Evolutionary conservation across 1,140 invertebrate species (phyloP), one percentile per base, ranked within the genome.

Genomic region (Anoplolepis gracilipes): DNA sequence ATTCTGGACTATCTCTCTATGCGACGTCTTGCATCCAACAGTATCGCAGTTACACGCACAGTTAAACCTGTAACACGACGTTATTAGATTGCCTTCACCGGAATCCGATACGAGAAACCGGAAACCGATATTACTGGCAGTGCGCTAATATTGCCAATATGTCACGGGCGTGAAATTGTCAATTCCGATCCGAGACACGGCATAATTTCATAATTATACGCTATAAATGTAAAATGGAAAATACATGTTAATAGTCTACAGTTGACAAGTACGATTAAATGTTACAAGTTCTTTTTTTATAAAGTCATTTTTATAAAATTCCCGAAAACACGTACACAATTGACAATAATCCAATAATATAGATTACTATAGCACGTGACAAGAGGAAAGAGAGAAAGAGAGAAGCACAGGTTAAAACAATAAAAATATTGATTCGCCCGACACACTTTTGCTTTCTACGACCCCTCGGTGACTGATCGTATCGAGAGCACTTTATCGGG

Each of bases 401-500:
- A 49, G 46, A 36, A 3, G 7, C 28, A 11, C 3, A n/a, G 22
- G 19, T 36, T 30, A 53, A 70, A 70, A 57, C 42, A 57, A 70
- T 16, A 33, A 70, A 81, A 72, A 61, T 61, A 73, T 42, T 57
- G 77, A 79, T 79, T 79, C 10, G 57, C 46, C n/a, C 28, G 25
- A 30, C 46, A 11, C 11, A 49, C 46, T 57, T 46, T 61, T 25
- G 13, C 36, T n/a, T 33, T 22, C 25, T 16, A 33, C 25, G 33
- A 25, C 13, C 67, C 33, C 2, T 11, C 19, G 25, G 0, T 59
- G 53, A 36, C 36, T 16, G 78, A 81, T 81, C 36, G 49, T 30
- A 33, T 49, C 0, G 61, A 77, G 87, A 73, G 30, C 30, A 25
- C 46, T 91, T 78, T 87, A 28, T 89, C 87, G 79, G 90, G 84